phyloP scores from a whole-genome alignment of 2,888 invertebrate species.

The Cotesia congregata region DNA sequence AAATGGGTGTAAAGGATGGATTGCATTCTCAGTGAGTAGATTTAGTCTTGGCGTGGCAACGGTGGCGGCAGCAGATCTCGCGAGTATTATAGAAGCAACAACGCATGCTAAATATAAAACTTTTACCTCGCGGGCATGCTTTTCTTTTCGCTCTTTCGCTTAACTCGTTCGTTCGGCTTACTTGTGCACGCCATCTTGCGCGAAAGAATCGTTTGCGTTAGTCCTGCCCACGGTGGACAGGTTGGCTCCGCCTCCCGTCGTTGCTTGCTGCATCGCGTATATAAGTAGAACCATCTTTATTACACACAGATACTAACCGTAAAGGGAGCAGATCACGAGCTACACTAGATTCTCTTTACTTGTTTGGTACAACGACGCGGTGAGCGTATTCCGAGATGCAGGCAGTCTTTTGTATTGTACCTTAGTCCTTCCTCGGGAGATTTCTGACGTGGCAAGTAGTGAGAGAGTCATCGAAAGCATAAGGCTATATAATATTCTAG shows the following conservation, averaged over 20 bases:
- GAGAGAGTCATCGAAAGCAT: background rate
- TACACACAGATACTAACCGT: slow-evolving; percentile 68
- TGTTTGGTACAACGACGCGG: slow-evolving; percentile 7
- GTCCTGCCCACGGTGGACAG: slow-evolving; percentile 72
- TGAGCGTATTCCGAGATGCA: slow-evolving; percentile 12
- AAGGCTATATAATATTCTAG: background rate
- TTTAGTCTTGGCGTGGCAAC: background rate
- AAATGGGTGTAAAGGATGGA: background rate
- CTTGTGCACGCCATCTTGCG: slow-evolving; percentile 72
- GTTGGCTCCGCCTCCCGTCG: slow-evolving; percentile 72
- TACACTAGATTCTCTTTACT: background rate
- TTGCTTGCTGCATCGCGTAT: slow-evolving; percentile 39
- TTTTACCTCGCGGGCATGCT: slow-evolving; percentile 57
- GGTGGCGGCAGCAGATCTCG: background rate
- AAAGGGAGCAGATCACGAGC: slow-evolving; percentile 61
- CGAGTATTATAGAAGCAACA: slow-evolving; percentile 24
- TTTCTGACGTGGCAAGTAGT: background rate
- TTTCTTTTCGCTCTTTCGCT: slow-evolving; percentile 35
- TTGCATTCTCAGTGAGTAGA: background rate
- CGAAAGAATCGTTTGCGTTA: slow-evolving; percentile 72
- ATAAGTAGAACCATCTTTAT: slow-evolving; percentile 71
- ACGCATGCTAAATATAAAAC: slow-evolving; percentile 67
- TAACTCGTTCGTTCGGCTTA: background rate
- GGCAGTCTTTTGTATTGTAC: slow-evolving; percentile 29
- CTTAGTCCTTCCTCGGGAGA: slow-evolving; percentile 34